These are phyloP conservation scores for Ceriagrion tenellum DNA, from an alignment of 2,888 invertebrate species.

Conservation along the genomic window DNA sequence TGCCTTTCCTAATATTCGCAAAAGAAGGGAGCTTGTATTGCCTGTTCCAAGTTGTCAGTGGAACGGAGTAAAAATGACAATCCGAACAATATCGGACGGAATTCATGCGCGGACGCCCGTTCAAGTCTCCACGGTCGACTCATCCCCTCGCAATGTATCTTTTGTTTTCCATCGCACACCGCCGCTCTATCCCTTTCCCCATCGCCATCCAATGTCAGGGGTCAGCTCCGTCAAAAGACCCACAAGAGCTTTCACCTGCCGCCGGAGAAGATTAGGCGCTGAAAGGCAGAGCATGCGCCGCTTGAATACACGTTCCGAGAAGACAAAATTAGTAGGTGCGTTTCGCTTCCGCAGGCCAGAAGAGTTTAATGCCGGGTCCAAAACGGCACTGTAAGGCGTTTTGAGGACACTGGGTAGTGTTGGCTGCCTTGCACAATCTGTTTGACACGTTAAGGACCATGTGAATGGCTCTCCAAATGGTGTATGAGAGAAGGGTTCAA, in stretches of 20 bases:
- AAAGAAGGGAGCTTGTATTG: neutral
- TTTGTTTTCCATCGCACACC: neutral
- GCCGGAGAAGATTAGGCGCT: too few relatives aligned
- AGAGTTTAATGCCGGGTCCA: too few relatives aligned
- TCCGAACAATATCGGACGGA: neutral
- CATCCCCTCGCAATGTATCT: neutral
- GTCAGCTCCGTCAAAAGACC: neutral
- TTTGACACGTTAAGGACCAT: too few relatives aligned
- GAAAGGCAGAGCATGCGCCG: too few relatives aligned
- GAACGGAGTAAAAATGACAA: neutral
- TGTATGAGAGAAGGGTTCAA: too few relatives aligned
- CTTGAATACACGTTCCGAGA: too few relatives aligned
- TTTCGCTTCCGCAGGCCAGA: too few relatives aligned
- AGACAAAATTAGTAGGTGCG: too few relatives aligned
- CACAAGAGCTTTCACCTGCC: neutral
- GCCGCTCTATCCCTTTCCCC: neutral
- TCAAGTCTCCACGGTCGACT: neutral
- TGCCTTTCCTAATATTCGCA: neutral
- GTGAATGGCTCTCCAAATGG: too few relatives aligned
- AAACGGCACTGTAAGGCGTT: too few relatives aligned
- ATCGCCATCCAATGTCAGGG: conserved; percentile 19
- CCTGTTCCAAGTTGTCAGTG: neutral
- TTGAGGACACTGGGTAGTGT: too few relatives aligned
- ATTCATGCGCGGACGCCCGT: neutral
- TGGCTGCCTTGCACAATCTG: too few relatives aligned